A percentile compares a stretch with the other conserved stretches of the same genome.
Evolutionary conservation across 2,797 vertebrate species (phyloP).

Genomic region (Myotis vivesi): DNA sequence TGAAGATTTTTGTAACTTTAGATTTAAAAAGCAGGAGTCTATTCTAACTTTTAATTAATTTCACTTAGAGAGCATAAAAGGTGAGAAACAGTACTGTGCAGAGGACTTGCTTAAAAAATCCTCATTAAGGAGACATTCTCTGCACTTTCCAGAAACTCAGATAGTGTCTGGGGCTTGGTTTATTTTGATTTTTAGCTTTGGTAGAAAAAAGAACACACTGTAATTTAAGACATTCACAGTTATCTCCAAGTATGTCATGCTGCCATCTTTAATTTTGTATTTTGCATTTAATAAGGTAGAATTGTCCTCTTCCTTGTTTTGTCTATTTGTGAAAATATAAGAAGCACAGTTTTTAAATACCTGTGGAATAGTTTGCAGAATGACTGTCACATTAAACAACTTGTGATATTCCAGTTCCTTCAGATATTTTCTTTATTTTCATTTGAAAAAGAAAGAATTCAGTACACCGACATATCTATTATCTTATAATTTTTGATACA

Average conservation of each 20-base stretch:
- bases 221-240: background rate
- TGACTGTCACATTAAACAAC: background rate
- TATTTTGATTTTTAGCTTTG: background rate
- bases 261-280: background rate
- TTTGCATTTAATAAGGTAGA: background rate
- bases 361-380: background rate
- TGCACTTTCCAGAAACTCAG: background rate
- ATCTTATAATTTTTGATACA: background rate
- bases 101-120: background rate
- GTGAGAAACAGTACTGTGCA: background rate
- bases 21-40: background rate
- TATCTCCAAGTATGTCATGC: background rate
- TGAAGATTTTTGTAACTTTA: background rate
- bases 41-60: background rate
- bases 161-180: background rate
- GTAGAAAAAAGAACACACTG: background rate
- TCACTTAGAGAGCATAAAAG: background rate
- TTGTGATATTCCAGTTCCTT: background rate
- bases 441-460: background rate
- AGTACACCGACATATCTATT: background rate
- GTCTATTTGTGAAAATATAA: background rate
- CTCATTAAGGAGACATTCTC: background rate
- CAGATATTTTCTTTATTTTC: slow-evolving; percentile 28
- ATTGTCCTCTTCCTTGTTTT: background rate
- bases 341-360: background rate